phyloP scores from a whole-genome alignment of 2,888 invertebrate genomes.

The Hoplodrina blanda region DNA sequence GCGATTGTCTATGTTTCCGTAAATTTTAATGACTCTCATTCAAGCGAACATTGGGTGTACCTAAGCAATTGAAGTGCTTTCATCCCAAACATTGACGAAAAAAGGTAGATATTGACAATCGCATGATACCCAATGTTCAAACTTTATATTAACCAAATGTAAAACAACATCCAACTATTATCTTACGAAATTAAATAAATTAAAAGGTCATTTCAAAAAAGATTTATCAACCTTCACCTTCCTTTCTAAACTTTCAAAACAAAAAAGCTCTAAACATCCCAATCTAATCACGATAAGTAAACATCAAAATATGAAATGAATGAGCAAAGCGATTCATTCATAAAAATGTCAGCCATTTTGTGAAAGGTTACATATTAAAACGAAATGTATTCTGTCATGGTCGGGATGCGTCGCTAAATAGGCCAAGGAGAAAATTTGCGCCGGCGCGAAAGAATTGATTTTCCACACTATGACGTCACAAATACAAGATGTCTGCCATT shows the following conservation, averaged over 20 bases:
- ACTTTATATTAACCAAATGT: not conserved
- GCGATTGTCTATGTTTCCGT: too few species aligned
- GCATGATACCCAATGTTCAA: too few species aligned
- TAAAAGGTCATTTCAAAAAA: not conserved
- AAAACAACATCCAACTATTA: slow-evolving; percentile 1
- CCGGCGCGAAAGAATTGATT: slow-evolving; percentile 86
- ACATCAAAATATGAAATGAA: slow-evolving; percentile 80
- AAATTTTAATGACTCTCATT: too few species aligned
- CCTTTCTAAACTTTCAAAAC: slow-evolving; percentile 5
- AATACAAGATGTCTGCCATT: slow-evolving; percentile 79
- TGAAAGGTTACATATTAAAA: slow-evolving; percentile 72
- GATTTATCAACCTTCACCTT: too few species aligned
- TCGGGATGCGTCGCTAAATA: slow-evolving; percentile 75
- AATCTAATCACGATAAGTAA: slow-evolving; percentile 68
- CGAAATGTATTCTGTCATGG: slow-evolving; percentile 77
- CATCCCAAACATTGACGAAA: too few species aligned
- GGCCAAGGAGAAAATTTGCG: slow-evolving; percentile 85
- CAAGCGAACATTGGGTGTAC: too few species aligned
- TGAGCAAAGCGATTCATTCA: slow-evolving; percentile 84
- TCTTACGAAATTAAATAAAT: not conserved
- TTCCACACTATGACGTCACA: slow-evolving; percentile 86
- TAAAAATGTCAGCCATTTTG: slow-evolving; percentile 81
- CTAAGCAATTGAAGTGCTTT: too few species aligned
- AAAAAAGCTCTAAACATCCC: slow-evolving; percentile 20
- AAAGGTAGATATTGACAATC: too few species aligned